Conservation (phyloP, 2,888 invertebrate genomes). For the Opisthograptis luteolata region DNA sequence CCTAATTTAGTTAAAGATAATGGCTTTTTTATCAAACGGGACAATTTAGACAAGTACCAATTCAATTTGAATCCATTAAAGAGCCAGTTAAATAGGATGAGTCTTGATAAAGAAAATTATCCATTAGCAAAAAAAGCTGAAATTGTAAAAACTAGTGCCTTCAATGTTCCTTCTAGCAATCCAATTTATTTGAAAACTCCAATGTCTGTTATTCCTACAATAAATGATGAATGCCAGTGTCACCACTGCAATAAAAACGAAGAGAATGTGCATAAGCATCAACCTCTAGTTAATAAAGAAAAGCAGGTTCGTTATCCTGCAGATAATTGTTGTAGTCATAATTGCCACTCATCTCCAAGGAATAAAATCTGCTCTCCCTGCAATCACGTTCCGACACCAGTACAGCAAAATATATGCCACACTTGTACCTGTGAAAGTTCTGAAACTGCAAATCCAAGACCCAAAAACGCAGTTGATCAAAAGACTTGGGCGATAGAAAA, state of each 20-base stretch:
- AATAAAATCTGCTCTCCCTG: conserved; percentile 40
- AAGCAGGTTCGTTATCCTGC: conserved; percentile 23
- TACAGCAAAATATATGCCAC: conserved; percentile 27
- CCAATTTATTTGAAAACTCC: conserved; percentile 2
- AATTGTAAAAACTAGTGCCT: conserved; percentile 42
- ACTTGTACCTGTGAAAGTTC: conserved; percentile 36
- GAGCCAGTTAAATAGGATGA: conserved; percentile 49
- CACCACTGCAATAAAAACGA: conserved; percentile 57
- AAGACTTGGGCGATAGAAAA: conserved; percentile 69
- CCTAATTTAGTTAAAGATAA: conserved; percentile 56
- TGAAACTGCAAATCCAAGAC: conserved; percentile 23
- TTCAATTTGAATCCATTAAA: conserved; percentile 45
- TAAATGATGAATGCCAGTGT: conserved; percentile 53
- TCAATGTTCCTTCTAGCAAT: conserved; percentile 16
- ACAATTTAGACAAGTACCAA: conserved; percentile 52
- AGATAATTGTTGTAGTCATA: neutral
- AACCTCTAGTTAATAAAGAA: conserved; percentile 2
- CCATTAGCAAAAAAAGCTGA: conserved; percentile 53
- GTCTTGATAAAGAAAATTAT: conserved; percentile 65
- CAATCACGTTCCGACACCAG: conserved; percentile 20
- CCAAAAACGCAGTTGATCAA: conserved; percentile 62
- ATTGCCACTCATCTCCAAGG: conserved; percentile 33
- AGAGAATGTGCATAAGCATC: conserved; percentile 25
- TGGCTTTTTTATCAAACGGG: conserved; percentile 68
- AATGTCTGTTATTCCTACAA: conserved; percentile 3